Conservation (phyloP, 2,888 invertebrate genomes). For the Gari tellinella region DNA sequence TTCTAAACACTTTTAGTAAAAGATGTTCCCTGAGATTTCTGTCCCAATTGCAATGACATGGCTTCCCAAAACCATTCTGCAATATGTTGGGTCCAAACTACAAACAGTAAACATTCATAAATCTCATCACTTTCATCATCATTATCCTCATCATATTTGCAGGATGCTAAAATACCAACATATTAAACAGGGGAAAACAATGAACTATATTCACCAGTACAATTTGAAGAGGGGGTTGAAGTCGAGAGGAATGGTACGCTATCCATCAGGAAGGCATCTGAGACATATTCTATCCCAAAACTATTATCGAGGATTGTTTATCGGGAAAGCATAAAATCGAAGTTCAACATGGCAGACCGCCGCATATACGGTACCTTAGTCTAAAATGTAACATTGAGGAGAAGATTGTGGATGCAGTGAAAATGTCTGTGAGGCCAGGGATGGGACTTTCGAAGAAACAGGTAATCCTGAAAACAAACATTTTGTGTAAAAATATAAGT, state of each 20-base stretch:
- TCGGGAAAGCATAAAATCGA: conserved; percentile 8
- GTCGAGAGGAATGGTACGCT: background rate
- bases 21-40: too few relatives aligned
- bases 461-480: background rate
- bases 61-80: too few relatives aligned
- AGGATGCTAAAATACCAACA: too few relatives aligned
- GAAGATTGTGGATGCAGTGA: conserved; percentile 11
- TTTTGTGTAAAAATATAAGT: conserved; percentile 13
- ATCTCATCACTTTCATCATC: too few relatives aligned
- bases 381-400: conserved; percentile 6
- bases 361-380: too few relatives aligned
- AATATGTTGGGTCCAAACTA: too few relatives aligned
- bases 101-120: too few relatives aligned
- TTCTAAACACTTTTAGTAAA: too few relatives aligned
- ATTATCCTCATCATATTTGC: too few relatives aligned
- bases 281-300: conserved; percentile 6
- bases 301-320: conserved; percentile 22
- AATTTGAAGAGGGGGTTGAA: conserved; percentile 13
- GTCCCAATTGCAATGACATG: too few relatives aligned
- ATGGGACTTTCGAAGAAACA: conserved; percentile 19
- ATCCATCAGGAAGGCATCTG: conserved; percentile 13
- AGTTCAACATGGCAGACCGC: background rate
- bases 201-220: conserved; percentile 2
- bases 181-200: conserved; percentile 21
- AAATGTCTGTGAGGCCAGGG: conserved; percentile 3